phyloP scores from a whole-genome alignment of 2,797 vertebrate genomes.

The Coluber constrictor region DNA sequence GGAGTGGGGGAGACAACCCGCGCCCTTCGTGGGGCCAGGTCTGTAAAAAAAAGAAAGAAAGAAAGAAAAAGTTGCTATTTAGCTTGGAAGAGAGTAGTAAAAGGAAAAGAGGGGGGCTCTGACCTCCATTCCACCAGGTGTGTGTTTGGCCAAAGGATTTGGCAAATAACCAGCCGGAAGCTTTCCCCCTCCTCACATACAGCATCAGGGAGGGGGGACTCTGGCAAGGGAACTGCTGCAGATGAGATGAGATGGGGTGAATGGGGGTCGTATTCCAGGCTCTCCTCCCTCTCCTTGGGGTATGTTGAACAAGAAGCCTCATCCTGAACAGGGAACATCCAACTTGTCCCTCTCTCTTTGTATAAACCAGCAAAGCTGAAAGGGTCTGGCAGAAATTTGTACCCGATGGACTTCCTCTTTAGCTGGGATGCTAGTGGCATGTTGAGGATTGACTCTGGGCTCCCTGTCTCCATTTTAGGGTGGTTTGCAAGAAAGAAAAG shows the following conservation, averaged over 20 bases:
- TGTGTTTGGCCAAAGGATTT: not conserved
- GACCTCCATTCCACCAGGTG: not conserved
- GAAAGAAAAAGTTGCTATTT: not conserved
- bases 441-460: not conserved
- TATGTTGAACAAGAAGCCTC: not conserved
- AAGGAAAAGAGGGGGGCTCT: not conserved
- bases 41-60: not conserved
- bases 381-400: not conserved
- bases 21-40: not conserved
- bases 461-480: not conserved
- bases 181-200: no score
- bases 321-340: not conserved
- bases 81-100: not conserved
- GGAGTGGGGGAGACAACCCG: not conserved
- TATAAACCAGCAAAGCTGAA: not conserved
- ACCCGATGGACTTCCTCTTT: no score
- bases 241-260: not conserved
- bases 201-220: not conserved
- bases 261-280: not conserved
- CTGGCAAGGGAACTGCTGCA: not conserved
- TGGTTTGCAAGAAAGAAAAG: not conserved
- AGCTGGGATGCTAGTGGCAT: not conserved
- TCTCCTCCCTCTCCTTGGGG: not conserved
- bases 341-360: not conserved
- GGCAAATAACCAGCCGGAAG: not conserved